phyloP scores from a whole-genome alignment of 2,888 invertebrate species.

The Anthoptus insignis region DNA sequence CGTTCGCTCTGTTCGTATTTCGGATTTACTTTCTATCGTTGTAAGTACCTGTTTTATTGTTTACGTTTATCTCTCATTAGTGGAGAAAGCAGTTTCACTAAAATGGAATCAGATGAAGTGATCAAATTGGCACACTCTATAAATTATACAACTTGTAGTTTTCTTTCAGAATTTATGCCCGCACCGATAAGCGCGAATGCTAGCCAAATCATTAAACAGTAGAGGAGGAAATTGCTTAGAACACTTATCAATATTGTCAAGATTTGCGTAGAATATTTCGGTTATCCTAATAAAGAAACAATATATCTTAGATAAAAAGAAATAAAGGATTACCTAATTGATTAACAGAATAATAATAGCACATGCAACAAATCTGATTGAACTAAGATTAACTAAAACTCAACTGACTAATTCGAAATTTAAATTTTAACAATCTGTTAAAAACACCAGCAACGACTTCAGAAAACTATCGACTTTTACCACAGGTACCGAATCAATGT shows the following conservation, averaged over 20 bases:
- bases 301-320: too few relatives aligned
- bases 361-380: too few relatives aligned
- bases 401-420: too few relatives aligned
- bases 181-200: constrained; percentile 11
- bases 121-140: constrained; percentile 49
- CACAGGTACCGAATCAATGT: too few relatives aligned
- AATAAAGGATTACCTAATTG: too few relatives aligned
- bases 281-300: too few relatives aligned
- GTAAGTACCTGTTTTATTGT: constrained; percentile 83
- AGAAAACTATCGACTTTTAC: too few relatives aligned
- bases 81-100: constrained; percentile 68
- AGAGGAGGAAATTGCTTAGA: background rate
- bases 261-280: too few relatives aligned
- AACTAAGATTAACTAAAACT: too few relatives aligned
- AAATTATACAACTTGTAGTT: constrained; percentile 18
- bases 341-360: too few relatives aligned
- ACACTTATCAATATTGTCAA: background rate
- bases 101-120: constrained; percentile 46
- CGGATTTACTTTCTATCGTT: constrained; percentile 86
- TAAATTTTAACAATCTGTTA: too few relatives aligned
- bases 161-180: constrained; percentile 11
- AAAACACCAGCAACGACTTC: too few relatives aligned
- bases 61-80: constrained; percentile 62
- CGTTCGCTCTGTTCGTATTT: constrained; percentile 68
- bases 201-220: background rate